A percentile compares a stretch with the other conserved stretches of the same genome.
phyloP scores from a whole-genome alignment of 2,797 vertebrate genomes.

The Malacoraja senta region DNA sequence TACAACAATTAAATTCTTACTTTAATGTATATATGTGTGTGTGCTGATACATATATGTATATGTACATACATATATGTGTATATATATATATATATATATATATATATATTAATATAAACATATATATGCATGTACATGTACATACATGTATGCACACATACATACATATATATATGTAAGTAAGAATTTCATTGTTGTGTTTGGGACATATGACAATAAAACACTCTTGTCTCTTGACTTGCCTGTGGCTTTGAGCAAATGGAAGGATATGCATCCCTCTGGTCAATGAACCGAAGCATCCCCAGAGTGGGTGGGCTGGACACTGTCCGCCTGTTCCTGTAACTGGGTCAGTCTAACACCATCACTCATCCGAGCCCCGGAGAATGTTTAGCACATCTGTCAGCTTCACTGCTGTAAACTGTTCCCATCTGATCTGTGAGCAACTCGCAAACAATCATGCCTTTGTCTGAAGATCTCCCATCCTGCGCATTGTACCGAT shows the following conservation, averaged over 20 bases:
- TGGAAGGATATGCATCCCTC: neutral
- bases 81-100: too few relatives aligned
- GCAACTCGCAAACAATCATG: neutral
- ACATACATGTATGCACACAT: too few relatives aligned
- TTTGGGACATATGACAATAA: too few relatives aligned
- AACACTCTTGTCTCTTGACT: too few relatives aligned
- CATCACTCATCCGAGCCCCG: neutral
- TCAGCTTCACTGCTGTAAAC: neutral
- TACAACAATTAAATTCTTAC: too few relatives aligned
- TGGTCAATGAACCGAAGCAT: neutral
- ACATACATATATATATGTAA: too few relatives aligned
- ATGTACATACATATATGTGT: too few relatives aligned
- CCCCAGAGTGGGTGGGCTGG: neutral
- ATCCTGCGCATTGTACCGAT: neutral
- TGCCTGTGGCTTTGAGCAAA: neutral
- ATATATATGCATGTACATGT: too few relatives aligned
- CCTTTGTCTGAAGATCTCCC: neutral
- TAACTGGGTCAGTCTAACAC: slow-evolving; percentile 6
- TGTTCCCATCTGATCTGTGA: neutral
- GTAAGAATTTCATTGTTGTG: too few relatives aligned
- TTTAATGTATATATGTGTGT: too few relatives aligned
- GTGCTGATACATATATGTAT: too few relatives aligned
- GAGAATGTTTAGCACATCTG: neutral
- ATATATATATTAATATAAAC: too few relatives aligned
- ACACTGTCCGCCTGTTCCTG: neutral